Evolutionary conservation across 2,113 vertebrate genomes (phyloP).

Genomic region (Oryzias celebensis): DNA sequence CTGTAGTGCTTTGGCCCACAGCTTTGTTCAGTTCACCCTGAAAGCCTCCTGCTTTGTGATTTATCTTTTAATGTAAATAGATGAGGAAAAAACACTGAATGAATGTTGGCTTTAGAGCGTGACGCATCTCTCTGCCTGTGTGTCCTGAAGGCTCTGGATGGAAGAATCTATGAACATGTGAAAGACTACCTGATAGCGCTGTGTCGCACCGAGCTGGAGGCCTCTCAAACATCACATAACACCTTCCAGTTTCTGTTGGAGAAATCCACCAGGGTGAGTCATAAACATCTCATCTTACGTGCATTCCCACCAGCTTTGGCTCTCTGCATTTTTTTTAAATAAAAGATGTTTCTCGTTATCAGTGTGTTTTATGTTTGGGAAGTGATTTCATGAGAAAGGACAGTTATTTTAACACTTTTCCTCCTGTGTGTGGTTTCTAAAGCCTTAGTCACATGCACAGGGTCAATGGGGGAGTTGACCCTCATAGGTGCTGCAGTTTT

Average conservation of each 20-base stretch:
- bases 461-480: no score
- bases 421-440: no score
- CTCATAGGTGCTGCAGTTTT: no score
- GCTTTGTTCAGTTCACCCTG: background rate
- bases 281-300: background rate
- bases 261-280: slow-evolving; percentile 91
- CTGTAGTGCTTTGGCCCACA: background rate
- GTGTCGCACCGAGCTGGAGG: slow-evolving; percentile 93
- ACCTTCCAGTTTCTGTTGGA: slow-evolving; percentile 97
- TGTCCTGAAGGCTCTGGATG: slow-evolving; percentile 86
- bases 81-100: slow-evolving; percentile 18
- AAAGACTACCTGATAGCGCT: slow-evolving; percentile 75
- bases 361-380: no score
- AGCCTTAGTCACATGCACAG: no score
- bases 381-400: no score
- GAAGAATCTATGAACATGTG: slow-evolving; percentile 79
- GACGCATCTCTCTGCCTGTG: slow-evolving; percentile 16
- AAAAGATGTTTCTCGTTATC: no score
- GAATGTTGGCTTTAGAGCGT: slow-evolving; percentile 9
- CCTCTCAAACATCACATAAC: slow-evolving; percentile 91
- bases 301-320: background rate
- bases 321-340: no score
- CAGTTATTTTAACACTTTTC: no score
- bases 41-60: background rate
- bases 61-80: slow-evolving; percentile 6